Percentiles rank a stretch among this genome's conserved stretches.
These are phyloP conservation scores for Drosophila neotestacea DNA, from an alignment of 2,888 invertebrate species.

Conservation along the genomic window DNA sequence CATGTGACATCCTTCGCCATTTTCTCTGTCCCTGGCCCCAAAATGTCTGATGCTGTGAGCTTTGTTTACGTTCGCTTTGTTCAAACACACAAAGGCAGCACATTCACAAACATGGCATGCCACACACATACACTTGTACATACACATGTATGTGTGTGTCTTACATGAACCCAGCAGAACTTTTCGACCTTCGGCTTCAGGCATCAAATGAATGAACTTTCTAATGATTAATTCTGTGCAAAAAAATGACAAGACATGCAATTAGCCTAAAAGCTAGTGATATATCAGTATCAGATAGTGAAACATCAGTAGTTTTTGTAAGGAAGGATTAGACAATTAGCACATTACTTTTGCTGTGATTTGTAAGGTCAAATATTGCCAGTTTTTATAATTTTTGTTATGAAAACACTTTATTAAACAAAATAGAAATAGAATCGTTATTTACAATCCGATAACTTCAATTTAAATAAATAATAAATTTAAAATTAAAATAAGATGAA, in stretches of 20 bases:
- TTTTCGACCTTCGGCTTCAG: conserved; percentile 38
- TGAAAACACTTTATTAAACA: too few species aligned
- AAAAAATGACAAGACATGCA: conserved; percentile 11
- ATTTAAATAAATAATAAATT: too few species aligned
- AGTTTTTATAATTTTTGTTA: too few species aligned
- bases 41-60: conserved; percentile 66
- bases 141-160: conserved; percentile 4
- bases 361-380: background rate
- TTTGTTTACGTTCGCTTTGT: conserved; percentile 76
- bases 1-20: conserved; percentile 66
- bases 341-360: background rate
- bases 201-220: conserved; percentile 25
- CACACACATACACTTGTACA: conserved; percentile 28
- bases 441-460: too few species aligned
- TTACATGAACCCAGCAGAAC: conserved; percentile 38
- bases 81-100: conserved; percentile 65
- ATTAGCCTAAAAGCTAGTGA: conserved; percentile 11
- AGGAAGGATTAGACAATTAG: too few species aligned
- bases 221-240: conserved; percentile 16
- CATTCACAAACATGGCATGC: conserved; percentile 45
- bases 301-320: background rate
- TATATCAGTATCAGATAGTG: background rate
- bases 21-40: conserved; percentile 74
- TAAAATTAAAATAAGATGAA: too few species aligned
- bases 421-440: too few species aligned